Base-by-base conservation (phyloP, 2,797 vertebrate genomes). In the Sarcophilus harrisii region DNA sequence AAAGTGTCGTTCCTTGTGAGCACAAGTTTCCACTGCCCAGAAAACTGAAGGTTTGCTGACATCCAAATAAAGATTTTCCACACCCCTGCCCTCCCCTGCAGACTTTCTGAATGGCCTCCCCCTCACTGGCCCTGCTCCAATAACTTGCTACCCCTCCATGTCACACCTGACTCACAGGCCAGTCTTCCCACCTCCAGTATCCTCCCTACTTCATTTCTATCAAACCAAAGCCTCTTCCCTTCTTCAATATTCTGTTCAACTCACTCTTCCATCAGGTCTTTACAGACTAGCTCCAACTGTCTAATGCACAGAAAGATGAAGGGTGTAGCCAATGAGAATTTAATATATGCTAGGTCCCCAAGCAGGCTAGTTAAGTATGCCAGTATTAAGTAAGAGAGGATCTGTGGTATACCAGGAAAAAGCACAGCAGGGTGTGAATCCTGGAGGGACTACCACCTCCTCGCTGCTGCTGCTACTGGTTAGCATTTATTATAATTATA, bases 181-280 rank as follows among this genome's bases (percentile, higher is more conserved):
- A 18, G 16, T 93, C 90, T 91, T 12, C 91, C 94, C 14, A 5
- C 49, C 32, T 55, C 1, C 55, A n/a, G 32, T 55, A 18, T 54
- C 90, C 73, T 93, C 59, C 87, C 45, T 52, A 91, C 28, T 9
- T 87, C 21, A 38, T 81, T 38, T 24, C 38, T 49, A 87, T 38
- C 38, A 87, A 87, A 87, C n/a, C 66, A 16, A 95, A 59, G 55
- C 3, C 4, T 24, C 10, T 29, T 2, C 28, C 57, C 32, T 90
- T 94, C 55, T 59, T 92, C 90, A 90, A 66, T 90, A 57, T 92
- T 97, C 81, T 94, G 38, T 73, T 95, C 0, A 94, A 55, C 54
- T 95, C 73, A 91, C 60, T 89, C 16, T 92, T 94, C n/a, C 2
- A 66, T 92, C 21, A 52, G 95, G 94, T 73, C 16, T 90, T 94